These are phyloP conservation scores for Edolisoma coerulescens DNA, from an alignment of 2,113 vertebrate species.

Conservation along the genomic window DNA sequence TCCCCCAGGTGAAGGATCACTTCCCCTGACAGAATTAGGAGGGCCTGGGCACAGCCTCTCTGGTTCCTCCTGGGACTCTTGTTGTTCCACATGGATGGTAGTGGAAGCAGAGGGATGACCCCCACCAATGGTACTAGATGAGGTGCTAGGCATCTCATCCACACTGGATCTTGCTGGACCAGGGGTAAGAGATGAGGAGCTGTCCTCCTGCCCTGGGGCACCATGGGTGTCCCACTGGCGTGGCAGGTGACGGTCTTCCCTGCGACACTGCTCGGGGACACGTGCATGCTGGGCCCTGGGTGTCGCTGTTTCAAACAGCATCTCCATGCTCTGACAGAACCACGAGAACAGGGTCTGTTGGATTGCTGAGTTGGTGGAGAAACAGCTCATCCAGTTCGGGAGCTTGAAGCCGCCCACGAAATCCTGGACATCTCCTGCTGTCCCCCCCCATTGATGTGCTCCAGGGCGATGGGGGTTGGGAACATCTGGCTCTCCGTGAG, in stretches of 20 bases:
- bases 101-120: not conserved
- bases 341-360: not conserved
- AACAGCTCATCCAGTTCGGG: not conserved
- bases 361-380: not conserved
- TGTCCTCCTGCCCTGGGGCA: not conserved
- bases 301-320: not conserved
- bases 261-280: rapidly evolving
- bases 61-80: not conserved
- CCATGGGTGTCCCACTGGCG: rapidly evolving
- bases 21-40: not conserved
- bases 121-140: not conserved
- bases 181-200: not conserved
- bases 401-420: rapidly evolving
- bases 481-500: not conserved
- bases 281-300: not conserved
- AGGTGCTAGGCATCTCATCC: not conserved
- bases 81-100: not conserved
- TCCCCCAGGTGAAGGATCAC: not conserved
- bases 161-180: not conserved
- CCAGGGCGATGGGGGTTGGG: not conserved
- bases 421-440: rapidly evolving
- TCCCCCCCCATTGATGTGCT: rapidly evolving
- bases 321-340: not conserved
- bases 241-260: not conserved
- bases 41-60: not conserved